Percentiles rank a stretch among this genome's conserved stretches.
Conservation (phyloP, 1,140 invertebrate species). For the Orchesella cincta region DNA sequence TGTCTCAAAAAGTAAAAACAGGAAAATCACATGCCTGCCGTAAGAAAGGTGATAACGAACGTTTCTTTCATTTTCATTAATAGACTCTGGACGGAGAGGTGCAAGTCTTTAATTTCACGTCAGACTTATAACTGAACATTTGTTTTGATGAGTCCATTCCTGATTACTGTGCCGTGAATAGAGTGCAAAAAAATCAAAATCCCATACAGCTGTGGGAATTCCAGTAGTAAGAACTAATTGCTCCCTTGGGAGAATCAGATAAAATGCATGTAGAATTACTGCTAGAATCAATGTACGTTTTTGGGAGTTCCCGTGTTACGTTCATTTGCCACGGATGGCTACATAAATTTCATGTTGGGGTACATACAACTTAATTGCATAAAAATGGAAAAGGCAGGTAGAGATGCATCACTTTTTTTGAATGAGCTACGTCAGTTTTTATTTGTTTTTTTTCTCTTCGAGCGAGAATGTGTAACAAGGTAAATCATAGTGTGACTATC, state of each 20-base stretch:
- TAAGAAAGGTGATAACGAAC: too few species aligned
- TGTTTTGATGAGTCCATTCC: too few species aligned
- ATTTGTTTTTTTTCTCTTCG: too few species aligned
- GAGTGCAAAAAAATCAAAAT: not conserved
- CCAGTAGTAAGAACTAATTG: not conserved
- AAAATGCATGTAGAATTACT: constrained; percentile 5
- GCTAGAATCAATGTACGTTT: not conserved
- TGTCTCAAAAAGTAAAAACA: too few species aligned
- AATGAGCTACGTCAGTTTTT: too few species aligned
- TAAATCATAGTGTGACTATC: too few species aligned
- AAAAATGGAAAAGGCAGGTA: not conserved
- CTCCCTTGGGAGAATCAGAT: constrained; percentile 11
- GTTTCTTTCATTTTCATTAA: too few species aligned
- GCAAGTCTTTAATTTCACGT: not conserved
- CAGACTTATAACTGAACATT: not conserved
- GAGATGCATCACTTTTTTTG: too few species aligned
- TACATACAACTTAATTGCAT: not conserved
- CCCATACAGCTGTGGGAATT: not conserved
- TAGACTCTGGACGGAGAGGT: too few species aligned
- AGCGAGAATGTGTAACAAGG: too few species aligned
- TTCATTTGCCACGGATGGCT: not conserved
- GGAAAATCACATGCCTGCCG: too few species aligned
- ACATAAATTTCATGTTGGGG: not conserved
- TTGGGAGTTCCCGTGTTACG: not conserved
- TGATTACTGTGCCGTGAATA: too few species aligned